Conservation (phyloP, 2,888 invertebrate species). For the Tiliacea aurago region DNA sequence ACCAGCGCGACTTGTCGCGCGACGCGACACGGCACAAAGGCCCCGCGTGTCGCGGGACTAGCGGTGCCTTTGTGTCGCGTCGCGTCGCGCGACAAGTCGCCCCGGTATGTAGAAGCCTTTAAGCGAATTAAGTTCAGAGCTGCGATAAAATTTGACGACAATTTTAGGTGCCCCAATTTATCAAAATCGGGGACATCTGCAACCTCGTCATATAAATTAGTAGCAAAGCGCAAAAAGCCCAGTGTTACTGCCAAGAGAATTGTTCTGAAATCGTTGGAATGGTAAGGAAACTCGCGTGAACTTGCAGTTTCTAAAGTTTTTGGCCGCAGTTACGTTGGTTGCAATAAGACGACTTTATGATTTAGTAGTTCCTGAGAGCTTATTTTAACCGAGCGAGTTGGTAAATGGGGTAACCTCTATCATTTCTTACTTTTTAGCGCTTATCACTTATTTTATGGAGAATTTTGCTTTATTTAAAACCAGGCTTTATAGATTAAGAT, state of each 20-base stretch:
- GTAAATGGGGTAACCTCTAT: slow-evolving; percentile 28
- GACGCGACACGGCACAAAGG: no score
- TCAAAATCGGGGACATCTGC: not conserved
- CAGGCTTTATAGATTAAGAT: not conserved
- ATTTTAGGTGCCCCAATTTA: not conserved
- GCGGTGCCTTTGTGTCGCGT: no score
- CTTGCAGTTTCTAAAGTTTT: slow-evolving; percentile 47
- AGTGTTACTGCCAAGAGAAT: slow-evolving; percentile 54
- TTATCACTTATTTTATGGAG: not conserved
- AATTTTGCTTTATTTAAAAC: not conserved
- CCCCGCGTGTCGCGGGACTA: no score
- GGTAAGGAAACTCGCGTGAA: slow-evolving; percentile 21
- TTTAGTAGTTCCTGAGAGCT: slow-evolving; percentile 36
- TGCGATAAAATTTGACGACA: no score
- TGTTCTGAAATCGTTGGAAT: slow-evolving; percentile 33
- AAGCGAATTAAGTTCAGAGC: no score
- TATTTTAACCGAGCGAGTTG: slow-evolving; percentile 33
- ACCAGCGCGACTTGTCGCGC: no score
- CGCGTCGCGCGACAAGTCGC: no score
- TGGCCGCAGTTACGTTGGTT: slow-evolving; percentile 49
- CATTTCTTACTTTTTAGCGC: slow-evolving; percentile 3
- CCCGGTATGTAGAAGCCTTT: no score
- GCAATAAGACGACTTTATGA: slow-evolving; percentile 52
- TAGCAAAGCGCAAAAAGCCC: slow-evolving; percentile 40
- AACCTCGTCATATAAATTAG: slow-evolving; percentile 30